phyloP scores from a whole-genome alignment of 2,113 vertebrate genomes.

The Barnardius zonarius region DNA sequence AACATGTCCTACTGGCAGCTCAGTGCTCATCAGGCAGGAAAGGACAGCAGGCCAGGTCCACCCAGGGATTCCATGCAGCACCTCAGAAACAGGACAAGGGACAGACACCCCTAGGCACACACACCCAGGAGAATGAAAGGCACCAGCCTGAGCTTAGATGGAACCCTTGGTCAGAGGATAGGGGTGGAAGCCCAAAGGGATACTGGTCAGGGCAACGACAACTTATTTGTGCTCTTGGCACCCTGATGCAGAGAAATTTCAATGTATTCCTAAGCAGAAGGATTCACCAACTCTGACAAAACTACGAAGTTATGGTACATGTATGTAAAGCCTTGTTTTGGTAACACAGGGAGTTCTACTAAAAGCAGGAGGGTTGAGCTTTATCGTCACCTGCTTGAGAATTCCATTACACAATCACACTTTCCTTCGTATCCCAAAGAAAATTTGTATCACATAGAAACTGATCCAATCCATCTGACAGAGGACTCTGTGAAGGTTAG shows the following conservation, averaged over 20 bases:
- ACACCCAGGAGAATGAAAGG: not conserved
- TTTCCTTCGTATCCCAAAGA: not conserved
- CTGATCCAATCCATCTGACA: not conserved
- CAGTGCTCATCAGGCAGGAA: no score
- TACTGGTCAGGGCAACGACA: not conserved
- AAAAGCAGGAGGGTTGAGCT: not conserved
- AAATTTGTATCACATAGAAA: not conserved
- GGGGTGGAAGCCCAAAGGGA: not conserved
- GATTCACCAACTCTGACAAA: not conserved
- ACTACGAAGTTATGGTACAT: not conserved
- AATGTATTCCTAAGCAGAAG: not conserved
- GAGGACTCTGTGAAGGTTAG: not conserved
- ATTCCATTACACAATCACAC: not conserved
- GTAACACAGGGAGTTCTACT: not conserved
- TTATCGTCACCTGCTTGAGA: not conserved
- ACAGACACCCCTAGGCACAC: not conserved
- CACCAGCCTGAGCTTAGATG: not conserved
- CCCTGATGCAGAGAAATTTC: not conserved
- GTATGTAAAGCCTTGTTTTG: not conserved
- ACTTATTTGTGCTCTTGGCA: fast-evolving
- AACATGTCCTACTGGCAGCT: not conserved
- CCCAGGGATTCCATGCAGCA: not conserved
- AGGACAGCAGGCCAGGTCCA: not conserved
- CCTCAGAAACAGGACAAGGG: not conserved
- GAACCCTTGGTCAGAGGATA: not conserved